Conservation (phyloP, 2,888 invertebrate species). For the Eucera pruinosa region DNA sequence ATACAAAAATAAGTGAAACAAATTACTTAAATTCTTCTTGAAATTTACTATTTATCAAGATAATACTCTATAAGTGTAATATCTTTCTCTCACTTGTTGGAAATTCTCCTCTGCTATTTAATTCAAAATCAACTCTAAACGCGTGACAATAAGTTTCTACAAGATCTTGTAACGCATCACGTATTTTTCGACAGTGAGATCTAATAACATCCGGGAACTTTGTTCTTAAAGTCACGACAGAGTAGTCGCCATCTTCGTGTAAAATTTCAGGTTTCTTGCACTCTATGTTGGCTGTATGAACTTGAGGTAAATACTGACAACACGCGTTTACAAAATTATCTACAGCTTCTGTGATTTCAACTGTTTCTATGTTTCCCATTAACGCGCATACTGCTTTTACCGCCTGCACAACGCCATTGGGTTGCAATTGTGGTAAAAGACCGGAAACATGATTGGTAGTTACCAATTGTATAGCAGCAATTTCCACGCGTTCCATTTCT, state of each 20-base stretch:
- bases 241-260: slow-evolving; percentile 89
- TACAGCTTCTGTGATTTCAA: slow-evolving; percentile 93
- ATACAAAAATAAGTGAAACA: slow-evolving; percentile 9
- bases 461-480: slow-evolving; percentile 85
- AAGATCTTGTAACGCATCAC: slow-evolving; percentile 92
- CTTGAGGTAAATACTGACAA: slow-evolving; percentile 84
- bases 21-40: background rate
- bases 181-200: slow-evolving; percentile 89
- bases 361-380: slow-evolving; percentile 94
- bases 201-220: slow-evolving; percentile 87
- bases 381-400: slow-evolving; percentile 96
- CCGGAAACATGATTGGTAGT: slow-evolving; percentile 80
- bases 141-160: slow-evolving; percentile 94
- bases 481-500: slow-evolving; percentile 91
- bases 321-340: slow-evolving; percentile 88
- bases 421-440: slow-evolving; percentile 85
- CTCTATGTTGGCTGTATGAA: slow-evolving; percentile 81
- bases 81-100: slow-evolving; percentile 83
- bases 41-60: background rate
- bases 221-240: slow-evolving; percentile 87
- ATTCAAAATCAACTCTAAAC: slow-evolving; percentile 92
- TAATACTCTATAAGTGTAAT: background rate
- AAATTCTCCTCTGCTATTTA: slow-evolving; percentile 87
- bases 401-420: slow-evolving; percentile 93
- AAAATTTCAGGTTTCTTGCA: slow-evolving; percentile 88